Conservation (phyloP, 2,797 vertebrate species). For the Hyperoplus lanceolatus region DNA sequence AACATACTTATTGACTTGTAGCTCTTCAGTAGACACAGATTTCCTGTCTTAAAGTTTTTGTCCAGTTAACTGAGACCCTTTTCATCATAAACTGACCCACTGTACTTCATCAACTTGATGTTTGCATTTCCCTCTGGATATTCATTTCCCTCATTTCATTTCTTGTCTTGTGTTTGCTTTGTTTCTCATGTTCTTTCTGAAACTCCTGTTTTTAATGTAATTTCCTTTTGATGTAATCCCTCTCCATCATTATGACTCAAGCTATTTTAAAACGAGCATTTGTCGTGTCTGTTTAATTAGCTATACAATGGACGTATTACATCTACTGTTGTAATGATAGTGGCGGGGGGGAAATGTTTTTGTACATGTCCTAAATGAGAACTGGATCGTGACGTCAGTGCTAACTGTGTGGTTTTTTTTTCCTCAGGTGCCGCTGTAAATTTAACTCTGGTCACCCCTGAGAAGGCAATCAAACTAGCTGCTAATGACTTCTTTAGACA, state of each 20-base stretch:
- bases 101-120: conserved; percentile 17
- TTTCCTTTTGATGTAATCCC: conserved; percentile 32
- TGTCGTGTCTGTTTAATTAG: conserved; percentile 56
- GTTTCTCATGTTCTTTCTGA: conserved; percentile 29
- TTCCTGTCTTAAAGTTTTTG: conserved; percentile 8
- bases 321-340: conserved; percentile 67
- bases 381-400: conserved; percentile 11
- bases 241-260: conserved; percentile 64
- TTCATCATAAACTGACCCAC: conserved; percentile 17
- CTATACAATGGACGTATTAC: conserved; percentile 26
- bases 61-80: conserved; percentile 10
- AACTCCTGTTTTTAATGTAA: conserved; percentile 10
- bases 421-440: conserved; percentile 88
- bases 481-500: conserved; percentile 89
- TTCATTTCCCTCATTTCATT: conserved; percentile 15
- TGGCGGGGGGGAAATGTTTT: conserved; percentile 69
- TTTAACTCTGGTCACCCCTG: conserved; percentile 88
- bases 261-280: conserved; percentile 38
- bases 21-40: conserved; percentile 26
- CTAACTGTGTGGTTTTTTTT: conserved; percentile 62
- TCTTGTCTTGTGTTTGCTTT: conserved; percentile 13
- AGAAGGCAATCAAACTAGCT: conserved; percentile 90
- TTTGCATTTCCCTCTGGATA: conserved; percentile 41
- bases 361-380: conserved; percentile 22
- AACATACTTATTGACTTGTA: conserved; percentile 36